Evolutionary conservation across 2,797 vertebrate genomes (phyloP).

Genomic region (Gallinago solitaria): DNA sequence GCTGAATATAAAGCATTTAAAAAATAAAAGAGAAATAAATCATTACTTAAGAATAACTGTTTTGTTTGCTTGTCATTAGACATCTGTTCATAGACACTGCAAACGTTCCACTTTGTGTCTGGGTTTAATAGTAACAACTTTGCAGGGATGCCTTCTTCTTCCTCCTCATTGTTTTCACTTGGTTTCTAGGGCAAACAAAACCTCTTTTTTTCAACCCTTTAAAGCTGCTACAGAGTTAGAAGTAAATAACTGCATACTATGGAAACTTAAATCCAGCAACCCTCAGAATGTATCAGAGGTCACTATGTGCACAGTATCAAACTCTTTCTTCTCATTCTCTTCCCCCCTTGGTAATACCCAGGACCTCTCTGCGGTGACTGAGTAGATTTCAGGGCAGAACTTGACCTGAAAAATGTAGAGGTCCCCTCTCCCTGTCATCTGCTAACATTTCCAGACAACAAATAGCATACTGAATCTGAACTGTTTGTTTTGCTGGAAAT

Average conservation of each 20-base stretch:
- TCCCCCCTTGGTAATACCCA: rapidly evolving
- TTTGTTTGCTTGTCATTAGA: constrained; percentile 1
- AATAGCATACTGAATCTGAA: not conserved
- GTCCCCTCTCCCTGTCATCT: not conserved
- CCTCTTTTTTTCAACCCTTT: not conserved
- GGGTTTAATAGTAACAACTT: not conserved
- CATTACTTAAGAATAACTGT: not conserved
- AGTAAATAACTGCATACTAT: not conserved
- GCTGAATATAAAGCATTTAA: not conserved
- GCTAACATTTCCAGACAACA: constrained; percentile 20
- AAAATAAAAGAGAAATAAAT: not conserved
- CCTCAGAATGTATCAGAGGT: not conserved
- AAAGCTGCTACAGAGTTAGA: not conserved
- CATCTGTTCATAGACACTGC: not conserved
- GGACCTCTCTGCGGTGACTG: not conserved
- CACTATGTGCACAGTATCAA: not conserved
- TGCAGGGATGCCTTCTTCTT: not conserved
- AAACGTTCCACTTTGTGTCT: not conserved
- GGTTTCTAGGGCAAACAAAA: constrained; percentile 27
- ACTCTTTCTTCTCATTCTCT: not conserved
- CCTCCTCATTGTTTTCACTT: constrained; percentile 30
- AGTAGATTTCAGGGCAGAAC: not conserved
- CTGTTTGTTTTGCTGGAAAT: constrained; percentile 34
- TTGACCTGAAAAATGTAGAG: not conserved
- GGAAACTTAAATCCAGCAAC: not conserved